Evolutionary conservation across 1,140 invertebrate species (phyloP).

Genomic region (roundworm (Caenorhabditis elegans)): WBcel235 BX284606.5:16805501-16806000

Average conservation of each 20-base stretch:
- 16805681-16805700: too few species aligned
- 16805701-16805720: too few species aligned
- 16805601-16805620: too few species aligned
- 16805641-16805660: too few species aligned
- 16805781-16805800: background rate
- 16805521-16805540: constrained; percentile 32
- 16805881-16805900: background rate
- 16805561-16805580: too few species aligned
- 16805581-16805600: too few species aligned
- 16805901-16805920: constrained; percentile 22
- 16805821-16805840: constrained; percentile 23
- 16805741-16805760: constrained; percentile 37
- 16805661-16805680: too few species aligned
- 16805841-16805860: constrained; percentile 24
- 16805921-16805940: background rate
- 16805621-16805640: too few species aligned
- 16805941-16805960: background rate
- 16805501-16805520: constrained; percentile 46
- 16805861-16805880: background rate
- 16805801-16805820: constrained; percentile 19
- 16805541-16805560: too few species aligned
- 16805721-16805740: too few species aligned
- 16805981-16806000: constrained; percentile 29
- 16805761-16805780: constrained; percentile 34
- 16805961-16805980: constrained; percentile 3